Evolutionary conservation across 2,113 vertebrate genomes (phyloP).

Genomic region (Scytalopus superciliaris): DNA sequence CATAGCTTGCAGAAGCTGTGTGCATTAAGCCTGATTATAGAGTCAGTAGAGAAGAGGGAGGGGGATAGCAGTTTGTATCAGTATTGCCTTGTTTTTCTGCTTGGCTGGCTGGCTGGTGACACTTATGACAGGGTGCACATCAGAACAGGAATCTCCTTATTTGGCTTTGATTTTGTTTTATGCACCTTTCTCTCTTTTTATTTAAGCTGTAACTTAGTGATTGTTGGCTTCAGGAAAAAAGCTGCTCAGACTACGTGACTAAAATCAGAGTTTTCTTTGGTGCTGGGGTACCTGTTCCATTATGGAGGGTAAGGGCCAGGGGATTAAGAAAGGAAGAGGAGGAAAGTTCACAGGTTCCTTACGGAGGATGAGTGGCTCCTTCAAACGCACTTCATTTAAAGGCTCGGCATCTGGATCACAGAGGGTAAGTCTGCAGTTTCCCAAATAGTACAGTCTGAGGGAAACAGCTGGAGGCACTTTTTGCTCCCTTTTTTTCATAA

Average conservation of each 20-base stretch:
- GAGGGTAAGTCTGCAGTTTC: conserved; percentile 82
- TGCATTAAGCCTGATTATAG: conserved; percentile 96
- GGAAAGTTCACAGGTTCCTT: conserved; percentile 62
- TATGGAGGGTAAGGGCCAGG: conserved; percentile 69
- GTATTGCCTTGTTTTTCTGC: conserved; percentile 77
- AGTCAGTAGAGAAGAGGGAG: conserved; percentile 72
- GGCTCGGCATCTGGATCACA: conserved; percentile 89
- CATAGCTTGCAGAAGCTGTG: conserved; percentile 80
- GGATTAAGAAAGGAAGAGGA: conserved; percentile 46
- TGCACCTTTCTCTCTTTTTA: not conserved
- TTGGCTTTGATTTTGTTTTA: not conserved
- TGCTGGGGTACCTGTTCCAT: not conserved
- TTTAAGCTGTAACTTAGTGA: not conserved
- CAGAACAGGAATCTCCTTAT: not conserved
- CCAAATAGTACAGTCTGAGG: not conserved
- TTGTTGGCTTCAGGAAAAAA: not conserved
- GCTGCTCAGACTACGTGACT: not conserved
- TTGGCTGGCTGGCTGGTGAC: conserved; percentile 64
- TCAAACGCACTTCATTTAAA: conserved; percentile 88
- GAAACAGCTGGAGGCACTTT: not conserved
- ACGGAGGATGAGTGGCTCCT: conserved; percentile 80
- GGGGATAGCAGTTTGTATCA: conserved; percentile 66
- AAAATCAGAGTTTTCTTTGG: conserved; percentile 13
- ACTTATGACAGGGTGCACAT: not conserved
- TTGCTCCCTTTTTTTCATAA: not conserved